Evolutionary conservation across 23 tunicate genomes (phyloP).

Genomic region (Ciona savignyi): DNA sequence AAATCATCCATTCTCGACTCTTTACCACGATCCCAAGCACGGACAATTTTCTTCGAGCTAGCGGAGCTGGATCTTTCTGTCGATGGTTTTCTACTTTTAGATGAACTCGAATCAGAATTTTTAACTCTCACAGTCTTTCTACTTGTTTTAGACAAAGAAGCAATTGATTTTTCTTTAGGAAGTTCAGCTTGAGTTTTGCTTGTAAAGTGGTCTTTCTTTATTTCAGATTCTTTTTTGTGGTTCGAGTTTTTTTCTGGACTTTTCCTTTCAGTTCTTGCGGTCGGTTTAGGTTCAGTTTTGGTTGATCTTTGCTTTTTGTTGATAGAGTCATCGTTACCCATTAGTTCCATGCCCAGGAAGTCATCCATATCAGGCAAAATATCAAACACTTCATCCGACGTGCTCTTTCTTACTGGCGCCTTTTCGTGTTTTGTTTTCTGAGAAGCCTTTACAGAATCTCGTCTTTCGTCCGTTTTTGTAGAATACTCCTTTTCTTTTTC

Average conservation of each 20-base stretch:
- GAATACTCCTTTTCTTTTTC: not conserved
- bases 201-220: not conserved
- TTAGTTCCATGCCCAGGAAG: conserved; percentile 26
- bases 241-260: not conserved
- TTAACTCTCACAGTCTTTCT: conserved; percentile 3
- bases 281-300: not conserved
- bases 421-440: no score
- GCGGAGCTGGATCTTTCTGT: not conserved
- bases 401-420: no score
- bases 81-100: not conserved
- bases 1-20: not conserved
- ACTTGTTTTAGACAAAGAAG: not conserved
- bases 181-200: not conserved
- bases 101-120: not conserved
- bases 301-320: not conserved
- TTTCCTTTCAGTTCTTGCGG: not conserved
- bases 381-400: conserved; percentile 48
- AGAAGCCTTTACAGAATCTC: no score
- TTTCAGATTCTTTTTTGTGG: not conserved
- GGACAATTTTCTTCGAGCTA: not conserved
- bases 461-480: no score
- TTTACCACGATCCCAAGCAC: not conserved
- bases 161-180: not conserved
- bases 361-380: conserved; percentile 37
- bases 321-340: conserved; percentile 1